A percentile compares a stretch with the other conserved stretches of the same genome.
phyloP scores from a whole-genome alignment of 2,113 vertebrate species.

The Semnornis frantzii region DNA sequence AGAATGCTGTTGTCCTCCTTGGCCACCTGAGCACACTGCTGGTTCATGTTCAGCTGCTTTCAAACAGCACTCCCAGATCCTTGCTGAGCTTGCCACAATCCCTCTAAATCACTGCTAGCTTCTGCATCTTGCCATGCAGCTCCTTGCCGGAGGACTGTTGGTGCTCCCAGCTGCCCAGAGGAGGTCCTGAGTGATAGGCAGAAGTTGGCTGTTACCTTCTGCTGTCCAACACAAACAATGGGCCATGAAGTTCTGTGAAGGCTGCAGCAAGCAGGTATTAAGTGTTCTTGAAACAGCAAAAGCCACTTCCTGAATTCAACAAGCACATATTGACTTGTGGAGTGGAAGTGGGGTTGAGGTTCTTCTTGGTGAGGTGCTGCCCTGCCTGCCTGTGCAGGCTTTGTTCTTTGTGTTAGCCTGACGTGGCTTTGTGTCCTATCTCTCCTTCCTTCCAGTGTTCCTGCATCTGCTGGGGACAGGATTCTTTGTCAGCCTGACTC shows the following conservation, averaged over 20 bases:
- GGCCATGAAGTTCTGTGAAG: not conserved
- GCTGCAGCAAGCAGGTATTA: conserved; percentile 67
- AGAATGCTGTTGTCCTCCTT: too few relatives aligned
- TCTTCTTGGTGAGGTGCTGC: conserved; percentile 20
- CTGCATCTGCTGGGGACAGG: not conserved
- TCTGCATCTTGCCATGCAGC: not conserved
- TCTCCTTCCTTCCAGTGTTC: not conserved
- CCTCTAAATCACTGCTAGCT: not conserved
- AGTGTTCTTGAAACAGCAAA: conserved; percentile 63
- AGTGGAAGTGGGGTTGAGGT: conserved; percentile 51
- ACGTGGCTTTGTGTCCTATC: not conserved
- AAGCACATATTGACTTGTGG: conserved; percentile 46
- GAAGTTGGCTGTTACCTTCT: not conserved
- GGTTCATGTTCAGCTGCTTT: too few relatives aligned
- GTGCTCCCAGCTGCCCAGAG: not conserved
- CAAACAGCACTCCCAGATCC: too few relatives aligned
- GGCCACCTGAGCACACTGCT: too few relatives aligned
- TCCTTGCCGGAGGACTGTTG: not conserved
- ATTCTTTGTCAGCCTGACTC: not conserved
- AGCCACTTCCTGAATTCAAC: conserved; percentile 66
- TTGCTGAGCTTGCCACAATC: not conserved
- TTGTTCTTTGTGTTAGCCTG: conserved; percentile 46
- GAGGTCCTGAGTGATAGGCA: conserved; percentile 14
- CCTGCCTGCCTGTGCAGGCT: conserved; percentile 11
- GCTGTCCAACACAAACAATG: conserved; percentile 22